Evolutionary conservation across 2,888 invertebrate species (phyloP).

Genomic region (Apotomis betuletana): DNA sequence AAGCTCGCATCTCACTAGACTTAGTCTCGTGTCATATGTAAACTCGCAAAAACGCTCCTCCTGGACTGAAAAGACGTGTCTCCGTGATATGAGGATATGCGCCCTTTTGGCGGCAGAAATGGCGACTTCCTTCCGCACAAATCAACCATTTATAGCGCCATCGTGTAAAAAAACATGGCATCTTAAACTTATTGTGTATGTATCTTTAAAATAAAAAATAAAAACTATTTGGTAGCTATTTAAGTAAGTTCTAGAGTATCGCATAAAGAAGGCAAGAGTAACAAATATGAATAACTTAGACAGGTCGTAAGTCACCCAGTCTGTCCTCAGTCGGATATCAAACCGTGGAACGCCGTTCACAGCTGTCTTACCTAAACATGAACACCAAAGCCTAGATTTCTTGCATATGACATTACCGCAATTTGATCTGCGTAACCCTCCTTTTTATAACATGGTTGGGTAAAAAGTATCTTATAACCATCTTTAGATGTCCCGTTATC

Average conservation of each 20-base stretch:
- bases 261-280: constrained; percentile 61
- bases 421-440: no score
- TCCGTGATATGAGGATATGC: constrained; percentile 44
- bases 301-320: constrained; percentile 50
- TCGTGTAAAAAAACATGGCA: constrained; percentile 71
- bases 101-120: constrained; percentile 43
- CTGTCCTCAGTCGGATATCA: constrained; percentile 49
- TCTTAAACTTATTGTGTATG: constrained; percentile 73
- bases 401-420: no score
- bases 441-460: no score
- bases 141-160: constrained; percentile 55
- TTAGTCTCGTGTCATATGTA: constrained; percentile 26
- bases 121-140: constrained; percentile 50
- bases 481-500: no score
- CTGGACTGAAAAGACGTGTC: constrained; percentile 12
- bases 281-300: constrained; percentile 59
- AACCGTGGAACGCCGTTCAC: constrained; percentile 18
- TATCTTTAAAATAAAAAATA: constrained; percentile 65
- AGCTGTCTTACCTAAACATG: background rate
- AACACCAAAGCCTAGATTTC: no score
- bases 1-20: constrained; percentile 16
- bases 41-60: constrained; percentile 23
- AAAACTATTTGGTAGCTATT: constrained; percentile 76
- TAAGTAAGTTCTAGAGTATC: constrained; percentile 72
- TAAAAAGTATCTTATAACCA: no score